phyloP scores from a whole-genome alignment of 2,888 invertebrate genomes.

The Amphipyra tragopoginis region DNA sequence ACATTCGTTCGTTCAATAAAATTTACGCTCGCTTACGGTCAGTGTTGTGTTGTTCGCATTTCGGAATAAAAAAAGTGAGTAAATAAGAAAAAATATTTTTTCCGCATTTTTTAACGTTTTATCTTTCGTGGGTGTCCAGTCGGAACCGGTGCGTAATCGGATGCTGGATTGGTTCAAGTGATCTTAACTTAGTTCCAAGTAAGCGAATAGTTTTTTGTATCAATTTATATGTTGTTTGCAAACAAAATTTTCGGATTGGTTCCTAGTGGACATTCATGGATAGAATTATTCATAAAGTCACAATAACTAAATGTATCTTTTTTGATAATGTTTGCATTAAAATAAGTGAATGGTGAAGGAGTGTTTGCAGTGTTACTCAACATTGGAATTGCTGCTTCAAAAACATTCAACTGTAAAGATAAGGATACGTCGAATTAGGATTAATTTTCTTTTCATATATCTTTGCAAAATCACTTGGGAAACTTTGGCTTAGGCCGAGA shows the following conservation, averaged over 20 bases:
- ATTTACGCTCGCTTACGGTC: slow-evolving; percentile 49
- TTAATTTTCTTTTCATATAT: neutral
- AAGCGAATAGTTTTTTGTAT: slow-evolving; percentile 54
- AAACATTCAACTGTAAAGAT: neutral
- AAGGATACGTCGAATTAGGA: neutral
- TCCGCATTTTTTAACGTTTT: slow-evolving; percentile 33
- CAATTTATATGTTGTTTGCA: slow-evolving; percentile 41
- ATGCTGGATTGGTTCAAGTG: slow-evolving; percentile 63
- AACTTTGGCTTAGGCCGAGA: too few species aligned
- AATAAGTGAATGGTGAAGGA: slow-evolving; percentile 25
- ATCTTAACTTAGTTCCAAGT: slow-evolving; percentile 61
- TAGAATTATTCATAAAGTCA: slow-evolving; percentile 12
- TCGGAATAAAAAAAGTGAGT: slow-evolving; percentile 75
- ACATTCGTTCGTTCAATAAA: slow-evolving; percentile 51
- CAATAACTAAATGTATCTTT: slow-evolving; percentile 23
- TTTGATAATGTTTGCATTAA: slow-evolving; percentile 30
- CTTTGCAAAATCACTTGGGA: too few species aligned
- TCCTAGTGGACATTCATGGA: slow-evolving; percentile 64
- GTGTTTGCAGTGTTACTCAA: slow-evolving; percentile 36
- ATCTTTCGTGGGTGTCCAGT: slow-evolving; percentile 57
- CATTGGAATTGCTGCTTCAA: slow-evolving; percentile 5
- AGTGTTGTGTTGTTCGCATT: slow-evolving; percentile 58
- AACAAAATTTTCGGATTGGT: slow-evolving; percentile 54
- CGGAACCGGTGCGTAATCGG: slow-evolving; percentile 65
- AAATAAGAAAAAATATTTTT: slow-evolving; percentile 54